Conservation (phyloP, 2,888 invertebrate genomes). For the Volucella zonaria region DNA sequence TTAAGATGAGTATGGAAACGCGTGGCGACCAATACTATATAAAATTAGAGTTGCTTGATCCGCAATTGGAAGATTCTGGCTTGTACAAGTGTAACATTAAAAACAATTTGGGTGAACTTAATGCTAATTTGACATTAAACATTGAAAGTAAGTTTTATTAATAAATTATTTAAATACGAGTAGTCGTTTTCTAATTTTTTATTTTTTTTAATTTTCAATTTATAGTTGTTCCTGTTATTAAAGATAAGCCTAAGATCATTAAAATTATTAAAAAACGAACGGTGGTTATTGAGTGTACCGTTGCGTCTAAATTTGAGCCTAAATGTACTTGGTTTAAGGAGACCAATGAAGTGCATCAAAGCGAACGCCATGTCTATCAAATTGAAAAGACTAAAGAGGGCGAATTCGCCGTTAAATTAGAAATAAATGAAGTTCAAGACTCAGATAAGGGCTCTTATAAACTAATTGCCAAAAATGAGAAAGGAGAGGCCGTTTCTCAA, state of each 20-base stretch:
- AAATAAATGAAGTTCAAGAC: slow-evolving; percentile 92
- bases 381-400: slow-evolving; percentile 85
- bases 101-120: slow-evolving; percentile 97
- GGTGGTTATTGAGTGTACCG: slow-evolving; percentile 95
- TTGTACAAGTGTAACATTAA: slow-evolving; percentile 99
- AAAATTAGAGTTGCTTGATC: slow-evolving; percentile 93
- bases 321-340: slow-evolving; percentile 97
- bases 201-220: too few species aligned
- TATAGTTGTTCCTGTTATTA: slow-evolving; percentile 94
- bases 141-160: slow-evolving; percentile 92
- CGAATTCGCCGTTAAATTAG: slow-evolving; percentile 94
- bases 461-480: slow-evolving; percentile 94
- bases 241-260: slow-evolving; percentile 95
- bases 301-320: slow-evolving; percentile 96
- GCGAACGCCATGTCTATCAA: slow-evolving; percentile 79
- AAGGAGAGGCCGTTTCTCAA: slow-evolving; percentile 95
- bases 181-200: slow-evolving; percentile 32
- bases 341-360: slow-evolving; percentile 89
- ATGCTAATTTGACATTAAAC: slow-evolving; percentile 97
- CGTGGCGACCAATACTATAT: slow-evolving; percentile 92
- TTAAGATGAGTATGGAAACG: slow-evolving; percentile 90
- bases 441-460: slow-evolving; percentile 94
- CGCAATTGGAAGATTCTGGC: slow-evolving; percentile 97
- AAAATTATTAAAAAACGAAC: slow-evolving; percentile 96
- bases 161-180: neutral